These are phyloP conservation scores for Mobula birostris DNA, from an alignment of 2,113 vertebrate species.

Conservation along the genomic window DNA sequence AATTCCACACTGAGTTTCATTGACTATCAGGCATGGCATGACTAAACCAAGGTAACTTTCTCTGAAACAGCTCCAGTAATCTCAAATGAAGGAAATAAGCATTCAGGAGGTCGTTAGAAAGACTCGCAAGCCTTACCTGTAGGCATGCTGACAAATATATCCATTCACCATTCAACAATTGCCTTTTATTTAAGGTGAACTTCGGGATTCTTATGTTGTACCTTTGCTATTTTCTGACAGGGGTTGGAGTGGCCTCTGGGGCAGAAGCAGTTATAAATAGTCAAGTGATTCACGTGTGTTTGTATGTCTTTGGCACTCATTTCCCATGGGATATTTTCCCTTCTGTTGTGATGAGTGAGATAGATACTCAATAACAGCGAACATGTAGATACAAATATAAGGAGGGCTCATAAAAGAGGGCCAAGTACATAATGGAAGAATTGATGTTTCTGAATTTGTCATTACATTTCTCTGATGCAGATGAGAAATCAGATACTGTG, in stretches of 20 bases:
- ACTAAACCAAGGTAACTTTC: not conserved
- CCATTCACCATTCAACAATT: not conserved
- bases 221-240: constrained; percentile 12
- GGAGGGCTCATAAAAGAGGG: not conserved
- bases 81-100: not conserved
- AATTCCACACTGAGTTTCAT: not conserved
- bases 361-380: not conserved
- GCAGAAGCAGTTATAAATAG: constrained; percentile 11
- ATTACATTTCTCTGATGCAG: not conserved
- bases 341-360: not conserved
- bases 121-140: not conserved
- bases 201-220: constrained; percentile 1
- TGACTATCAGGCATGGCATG: not conserved
- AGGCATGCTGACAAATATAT: not conserved
- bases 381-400: constrained; percentile 6
- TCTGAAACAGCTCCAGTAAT: not conserved
- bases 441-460: not conserved
- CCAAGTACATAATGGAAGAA: not conserved
- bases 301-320: not conserved
- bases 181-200: not conserved
- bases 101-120: not conserved
- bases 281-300: not conserved
- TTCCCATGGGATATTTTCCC: not conserved
- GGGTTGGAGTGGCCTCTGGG: not conserved
- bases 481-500: not conserved